These are phyloP conservation scores for Marronus borbonicus DNA, from an alignment of 2,888 invertebrate species.

Conservation along the genomic window DNA sequence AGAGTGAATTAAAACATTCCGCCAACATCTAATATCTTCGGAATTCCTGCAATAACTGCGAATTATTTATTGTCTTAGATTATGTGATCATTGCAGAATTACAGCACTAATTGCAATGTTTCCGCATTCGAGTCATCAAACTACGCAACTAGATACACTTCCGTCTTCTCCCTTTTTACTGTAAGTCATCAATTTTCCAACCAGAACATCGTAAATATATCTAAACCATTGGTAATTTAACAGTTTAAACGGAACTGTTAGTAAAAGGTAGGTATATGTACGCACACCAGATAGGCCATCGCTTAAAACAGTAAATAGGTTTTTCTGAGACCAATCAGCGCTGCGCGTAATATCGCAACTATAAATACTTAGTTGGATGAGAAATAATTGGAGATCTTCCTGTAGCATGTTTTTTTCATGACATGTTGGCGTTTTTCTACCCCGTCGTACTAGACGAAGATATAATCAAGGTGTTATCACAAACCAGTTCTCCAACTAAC, in stretches of 20 bases:
- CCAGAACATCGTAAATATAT: conserved; percentile 35
- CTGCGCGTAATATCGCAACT: conserved; percentile 34
- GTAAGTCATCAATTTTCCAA: conserved; percentile 18
- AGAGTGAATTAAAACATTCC: conserved; percentile 45
- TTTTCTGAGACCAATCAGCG: conserved; percentile 31
- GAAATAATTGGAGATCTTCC: conserved; percentile 41
- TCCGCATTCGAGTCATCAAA: conserved; percentile 43
- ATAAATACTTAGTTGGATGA: conserved; percentile 36
- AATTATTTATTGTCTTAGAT: conserved; percentile 47
- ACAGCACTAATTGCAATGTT: conserved; percentile 40
- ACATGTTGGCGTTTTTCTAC: conserved; percentile 31
- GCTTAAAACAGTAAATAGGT: conserved; percentile 40
- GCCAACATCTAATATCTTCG: conserved; percentile 33
- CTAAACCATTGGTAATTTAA: conserved; percentile 25
- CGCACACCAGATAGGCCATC: conserved; percentile 24
- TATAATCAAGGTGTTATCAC: conserved; percentile 31
- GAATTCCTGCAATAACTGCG: conserved; percentile 43
- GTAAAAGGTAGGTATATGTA: conserved; percentile 2
- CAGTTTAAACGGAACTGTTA: conserved; percentile 26
- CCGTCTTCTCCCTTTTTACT: conserved; percentile 31
- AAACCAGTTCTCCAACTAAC: conserved; percentile 40
- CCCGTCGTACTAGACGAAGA: conserved; percentile 18
- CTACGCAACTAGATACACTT: conserved; percentile 9
- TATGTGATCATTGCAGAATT: conserved; percentile 44
- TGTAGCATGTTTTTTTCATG: conserved; percentile 28